Evolutionary conservation across 2,888 invertebrate species (phyloP), one percentile per base, ranked within the genome.

Genomic region (Ametastegia equiseti): DNA sequence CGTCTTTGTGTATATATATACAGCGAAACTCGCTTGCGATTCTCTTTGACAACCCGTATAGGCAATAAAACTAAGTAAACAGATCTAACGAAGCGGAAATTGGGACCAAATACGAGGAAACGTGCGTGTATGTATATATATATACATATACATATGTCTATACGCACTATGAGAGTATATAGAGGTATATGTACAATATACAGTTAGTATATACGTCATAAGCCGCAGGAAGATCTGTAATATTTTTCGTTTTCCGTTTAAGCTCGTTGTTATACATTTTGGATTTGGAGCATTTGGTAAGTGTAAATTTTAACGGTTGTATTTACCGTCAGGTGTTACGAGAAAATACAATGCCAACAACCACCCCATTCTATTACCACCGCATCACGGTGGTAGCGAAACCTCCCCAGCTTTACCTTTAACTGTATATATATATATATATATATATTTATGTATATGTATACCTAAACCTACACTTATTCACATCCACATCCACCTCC

Each of bases 311-410:
- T 45, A 69, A 36, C 47, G 45, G 15, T n/a, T 23, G 47, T 47
- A 45, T 15, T 67, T 67, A 67, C 42, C 45, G 71, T 71, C 47
- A 30, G 71, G 47, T 47, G 45, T 47, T 42, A 71, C 45, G 71
- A 47, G 47, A 42, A 71, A 71, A 27, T 71, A 39, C 65, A 71
- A 71, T 39, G 65, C 71, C 47, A 42, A 71, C 71, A 27, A 71
- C 19, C 71, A 71, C 45, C 71, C 71, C 71, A 47, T 71, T 47
- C 42, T 47, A 45, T 47, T 71, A 71, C 71, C 71, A 47, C 30
- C 71, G 19, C 27, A 67, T 67, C 36, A 27, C 36, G 67, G 67
- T 63, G 39, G 67, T 19, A n/a, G 54, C 42, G 42, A 11, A 65
- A 65, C 33, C 23, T 65, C 27, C 27, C 54, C 9, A 54, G 9